Base-by-base conservation (phyloP, 2,113 vertebrate species). In the Pyxicephalus adspersus region DNA sequence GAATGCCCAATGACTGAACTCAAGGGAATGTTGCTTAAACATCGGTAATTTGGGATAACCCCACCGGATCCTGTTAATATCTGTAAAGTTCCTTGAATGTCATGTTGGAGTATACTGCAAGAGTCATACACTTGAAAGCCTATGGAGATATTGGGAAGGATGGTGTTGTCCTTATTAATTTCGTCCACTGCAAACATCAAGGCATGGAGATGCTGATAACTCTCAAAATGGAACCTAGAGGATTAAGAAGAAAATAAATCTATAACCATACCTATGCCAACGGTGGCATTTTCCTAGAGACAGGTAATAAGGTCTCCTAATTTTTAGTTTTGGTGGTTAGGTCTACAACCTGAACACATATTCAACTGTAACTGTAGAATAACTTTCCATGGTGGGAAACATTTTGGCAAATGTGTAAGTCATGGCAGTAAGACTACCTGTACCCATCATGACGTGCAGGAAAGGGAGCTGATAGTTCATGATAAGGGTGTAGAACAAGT, bases 21-120 rank as follows among this genome's bases (percentile, higher is more conserved):
- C 19, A 77, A 63, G 22, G 75, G 75, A 29, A 54, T 20, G 22
- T 29, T 54, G 18, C 54, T 11, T n/a, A 65, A 50, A 65, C 75
- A 77, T 20, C 60, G 25, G 60, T 77, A 77, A 65, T 77, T 77
- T 13, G 75, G 75, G 45, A 77, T 55, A 19, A 29, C 75, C 45
- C 23, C 45, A 31, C 20, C 50, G 20, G 5, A 28, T 26, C 75
- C 75, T 29, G 75, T 65, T 63, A 77, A 54, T 26, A 65, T 17
- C 38, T 65, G 63, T 16, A 77, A 77, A 29, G 75, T 77, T 50
- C 75, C 75, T 26, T 65, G 18, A 5, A 77, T 13, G 45, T 77
- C 75, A 8, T 65, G 38, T 20, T 54, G 45, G 19, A 77, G 26
- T 13, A 55, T n/a, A 34, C 38, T 54, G 26, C 75, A 77, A 8